Evolutionary conservation across 2,113 vertebrate genomes (phyloP), one percentile per base, ranked within the genome.

Genomic region (Felis chaus): DNA sequence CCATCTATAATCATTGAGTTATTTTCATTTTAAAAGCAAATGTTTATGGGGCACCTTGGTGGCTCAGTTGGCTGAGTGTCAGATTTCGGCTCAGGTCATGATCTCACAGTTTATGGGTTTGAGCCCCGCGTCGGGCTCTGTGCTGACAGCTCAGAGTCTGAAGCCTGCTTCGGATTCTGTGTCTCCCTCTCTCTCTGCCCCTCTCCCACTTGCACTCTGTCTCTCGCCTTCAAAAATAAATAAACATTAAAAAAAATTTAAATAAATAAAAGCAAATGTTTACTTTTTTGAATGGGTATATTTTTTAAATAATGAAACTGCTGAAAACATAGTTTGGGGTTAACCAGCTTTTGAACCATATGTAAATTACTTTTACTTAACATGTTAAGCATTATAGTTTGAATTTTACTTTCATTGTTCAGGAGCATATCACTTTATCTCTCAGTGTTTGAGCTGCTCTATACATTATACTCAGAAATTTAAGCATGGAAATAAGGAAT

Each of bases 1-100:
- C 25, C 39, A 29, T 36, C 1, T 7, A 14, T 78, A 85, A 13
- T 8, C 15, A 73, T 18, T 79, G 31, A 82, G 27, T 53, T 85
- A 48, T 81, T 97, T 84, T 79, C 4, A 74, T 95, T 87, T 88
- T 86, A 74, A 97, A 97, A 74, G 16, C 19, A 95, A 73, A 76
- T 83, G 14, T 76, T 55, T 95, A 10, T 57, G 57, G 57, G 57
- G 7, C 21, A 13, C 57, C 57, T 61, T 7, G 57, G 57, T 23
- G 57, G 57, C 21, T 61, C 57, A 61, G 57, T 61, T 18, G 18
- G 57, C 23, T 23, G 23, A 61, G 57, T 1, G 7, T 61, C 57
- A 23, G 21, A 61, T 21, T 61, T 61, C 21, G 18, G 57, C 57
- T 61, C 57, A 61, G 57, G 55, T 57, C 19, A 7, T 57, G 55